phyloP scores from a whole-genome alignment of 30 jellyfish, hydroid and myxozoan species.

The Aurelia aurita region DNA sequence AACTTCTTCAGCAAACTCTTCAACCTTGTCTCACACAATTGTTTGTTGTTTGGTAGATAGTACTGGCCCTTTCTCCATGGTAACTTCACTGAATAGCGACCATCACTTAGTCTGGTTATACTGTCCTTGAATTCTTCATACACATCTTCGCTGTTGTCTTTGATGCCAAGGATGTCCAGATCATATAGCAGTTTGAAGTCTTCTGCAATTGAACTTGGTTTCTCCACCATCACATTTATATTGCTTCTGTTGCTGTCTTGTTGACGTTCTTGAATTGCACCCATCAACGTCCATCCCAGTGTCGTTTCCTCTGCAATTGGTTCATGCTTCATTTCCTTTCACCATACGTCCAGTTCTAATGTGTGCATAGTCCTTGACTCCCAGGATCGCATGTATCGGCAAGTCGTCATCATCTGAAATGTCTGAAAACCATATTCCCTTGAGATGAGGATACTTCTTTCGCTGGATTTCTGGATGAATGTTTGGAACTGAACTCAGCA shows the following conservation, averaged over 20 bases:
- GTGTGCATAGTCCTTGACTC: constrained; percentile 43
- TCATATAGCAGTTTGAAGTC: constrained; percentile 15
- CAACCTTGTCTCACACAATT: constrained; percentile 8
- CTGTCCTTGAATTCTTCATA: constrained; percentile 39
- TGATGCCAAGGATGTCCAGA: constrained; percentile 36
- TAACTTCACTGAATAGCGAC: constrained; percentile 44
- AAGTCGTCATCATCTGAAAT: constrained; percentile 16
- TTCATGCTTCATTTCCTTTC: constrained; percentile 18
- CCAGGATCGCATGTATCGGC: constrained; percentile 54
- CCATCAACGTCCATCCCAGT: constrained; percentile 59
- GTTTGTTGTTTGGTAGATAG: constrained; percentile 25
- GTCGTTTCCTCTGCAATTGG: constrained; percentile 46
- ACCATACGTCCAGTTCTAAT: constrained; percentile 40
- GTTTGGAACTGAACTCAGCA: constrained; percentile 53
- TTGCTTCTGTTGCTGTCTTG: background rate
- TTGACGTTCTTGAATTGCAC: constrained; percentile 27
- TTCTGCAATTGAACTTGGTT: constrained; percentile 8
- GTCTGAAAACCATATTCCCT: constrained; percentile 60
- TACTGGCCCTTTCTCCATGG: constrained; percentile 55
- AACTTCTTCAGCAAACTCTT: background rate
- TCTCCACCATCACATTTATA: background rate
- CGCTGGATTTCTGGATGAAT: constrained; percentile 39
- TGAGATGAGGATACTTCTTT: constrained; percentile 17
- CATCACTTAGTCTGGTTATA: constrained; percentile 11
- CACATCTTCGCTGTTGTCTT: constrained; percentile 41